phyloP scores from a whole-genome alignment of 2,113 vertebrate species.

The Oncorhynchus gorbuscha region DNA sequence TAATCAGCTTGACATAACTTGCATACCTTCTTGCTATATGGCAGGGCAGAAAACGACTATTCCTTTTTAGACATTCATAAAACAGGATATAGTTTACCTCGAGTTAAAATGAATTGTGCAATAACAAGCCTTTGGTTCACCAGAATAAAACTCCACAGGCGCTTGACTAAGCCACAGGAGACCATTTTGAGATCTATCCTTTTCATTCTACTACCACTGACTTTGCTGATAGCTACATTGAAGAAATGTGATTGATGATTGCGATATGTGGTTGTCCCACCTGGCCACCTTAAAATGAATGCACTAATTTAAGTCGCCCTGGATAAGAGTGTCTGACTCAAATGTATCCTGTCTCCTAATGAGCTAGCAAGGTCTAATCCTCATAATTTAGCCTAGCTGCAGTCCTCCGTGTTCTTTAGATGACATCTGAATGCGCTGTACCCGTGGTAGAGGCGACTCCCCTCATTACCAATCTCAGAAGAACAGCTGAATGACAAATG shows the following conservation, averaged over 20 bases:
- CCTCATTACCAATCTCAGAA: not conserved
- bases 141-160: constrained; percentile 7
- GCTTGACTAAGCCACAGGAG: not conserved
- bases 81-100: not conserved
- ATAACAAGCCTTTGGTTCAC: not conserved
- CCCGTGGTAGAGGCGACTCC: not conserved
- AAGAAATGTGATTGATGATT: too few relatives aligned
- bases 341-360: constrained; percentile 27
- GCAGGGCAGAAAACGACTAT: constrained; percentile 31
- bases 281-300: too few relatives aligned
- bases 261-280: too few relatives aligned
- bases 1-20: not conserved
- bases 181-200: constrained; percentile 18
- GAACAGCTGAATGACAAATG: not conserved
- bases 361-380: constrained; percentile 26
- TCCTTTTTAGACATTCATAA: not conserved
- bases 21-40: not conserved
- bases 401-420: not conserved
- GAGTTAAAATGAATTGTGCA: not conserved
- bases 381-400: not conserved
- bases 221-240: too few relatives aligned
- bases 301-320: too few relatives aligned
- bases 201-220: too few relatives aligned
- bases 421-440: not conserved
- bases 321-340: too few relatives aligned